Evolutionary conservation across 2,888 invertebrate species (phyloP), one percentile per base, ranked within the genome.

Genomic region (Escarpia spicata): DNA sequence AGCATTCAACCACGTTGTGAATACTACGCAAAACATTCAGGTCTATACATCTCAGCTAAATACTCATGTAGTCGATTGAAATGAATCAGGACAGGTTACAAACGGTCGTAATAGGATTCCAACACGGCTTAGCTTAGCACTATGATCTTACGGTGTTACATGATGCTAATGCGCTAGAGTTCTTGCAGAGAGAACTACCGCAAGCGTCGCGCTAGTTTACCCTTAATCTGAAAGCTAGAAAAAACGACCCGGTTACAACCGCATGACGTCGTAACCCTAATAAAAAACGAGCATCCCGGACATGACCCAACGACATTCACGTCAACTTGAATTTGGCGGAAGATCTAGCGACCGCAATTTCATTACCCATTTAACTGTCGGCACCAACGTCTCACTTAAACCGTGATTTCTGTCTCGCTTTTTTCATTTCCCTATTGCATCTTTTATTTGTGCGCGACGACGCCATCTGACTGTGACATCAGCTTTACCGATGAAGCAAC

Each of bases 321-420:
- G 75, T 75, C 75, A 75, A 75, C 75, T 75, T 26, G 75, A 75
- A 75, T 75, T 75, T 75, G 26, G 75, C 75, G 75, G n/a, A 75
- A 75, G 75, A 75, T 26, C 75, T 75, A 26, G 75, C 75, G 75
- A 26, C n/a, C 75, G 75, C 75, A 19, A 75, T 75, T 26, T 75
- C 75, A 75, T 75, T 75, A 75, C 75, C n/a, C 15, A 26, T 19
- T 75, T 75, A 75, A 75, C 26, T 75, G 75, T 75, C 75, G 75
- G n/a, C 75, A 75, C 75, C 19, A 26, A 75, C n/a, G 19, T 75
- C 75, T 75, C 6, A 26, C 19, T 75, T 26, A 75, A 75, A 6
- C 19, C 4, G 0, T 52, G 15, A 52, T 52, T 52, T 15, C 52
- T 15, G 15, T 0, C 52, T 52, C 12, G 12, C 52, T 52, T 2